A percentile compares a stretch with the other conserved stretches of the same genome.
Conservation (phyloP, 1,140 invertebrate genomes). For the Proctacanthus coquilletti region DNA sequence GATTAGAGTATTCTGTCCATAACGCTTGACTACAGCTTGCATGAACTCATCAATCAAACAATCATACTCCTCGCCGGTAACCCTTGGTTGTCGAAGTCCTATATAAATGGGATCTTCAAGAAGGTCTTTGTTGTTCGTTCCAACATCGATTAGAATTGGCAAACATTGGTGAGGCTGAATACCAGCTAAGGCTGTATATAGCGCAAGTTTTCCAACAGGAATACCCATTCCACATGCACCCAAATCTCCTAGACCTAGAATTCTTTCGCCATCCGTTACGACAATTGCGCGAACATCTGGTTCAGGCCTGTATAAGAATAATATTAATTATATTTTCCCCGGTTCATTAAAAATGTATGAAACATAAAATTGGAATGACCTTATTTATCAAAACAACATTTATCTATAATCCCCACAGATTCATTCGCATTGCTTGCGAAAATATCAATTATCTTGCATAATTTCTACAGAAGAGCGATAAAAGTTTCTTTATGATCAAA, state of each 20-base stretch:
- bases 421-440: too few relatives aligned
- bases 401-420: too few relatives aligned
- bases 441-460: too few relatives aligned
- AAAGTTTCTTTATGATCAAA: too few relatives aligned
- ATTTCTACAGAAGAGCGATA: too few relatives aligned
- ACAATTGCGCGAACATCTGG: conserved; percentile 82
- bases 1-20: conserved; percentile 75
- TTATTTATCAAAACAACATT: too few relatives aligned
- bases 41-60: conserved; percentile 97
- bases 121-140: conserved; percentile 78
- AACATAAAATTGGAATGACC: too few relatives aligned
- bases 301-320: conserved; percentile 42
- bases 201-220: conserved; percentile 81
- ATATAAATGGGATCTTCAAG: conserved; percentile 92
- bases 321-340: conserved; percentile 41
- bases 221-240: conserved; percentile 86
- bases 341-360: background rate
- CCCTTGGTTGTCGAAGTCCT: conserved; percentile 73
- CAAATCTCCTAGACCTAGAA: conserved; percentile 84
- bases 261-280: conserved; percentile 89
- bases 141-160: conserved; percentile 84
- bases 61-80: conserved; percentile 79
- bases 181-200: conserved; percentile 86
- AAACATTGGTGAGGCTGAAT: conserved; percentile 87
- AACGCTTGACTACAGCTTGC: conserved; percentile 82